Conservation (phyloP, 2,113 vertebrate genomes). For the Nerophis ophidion region DNA sequence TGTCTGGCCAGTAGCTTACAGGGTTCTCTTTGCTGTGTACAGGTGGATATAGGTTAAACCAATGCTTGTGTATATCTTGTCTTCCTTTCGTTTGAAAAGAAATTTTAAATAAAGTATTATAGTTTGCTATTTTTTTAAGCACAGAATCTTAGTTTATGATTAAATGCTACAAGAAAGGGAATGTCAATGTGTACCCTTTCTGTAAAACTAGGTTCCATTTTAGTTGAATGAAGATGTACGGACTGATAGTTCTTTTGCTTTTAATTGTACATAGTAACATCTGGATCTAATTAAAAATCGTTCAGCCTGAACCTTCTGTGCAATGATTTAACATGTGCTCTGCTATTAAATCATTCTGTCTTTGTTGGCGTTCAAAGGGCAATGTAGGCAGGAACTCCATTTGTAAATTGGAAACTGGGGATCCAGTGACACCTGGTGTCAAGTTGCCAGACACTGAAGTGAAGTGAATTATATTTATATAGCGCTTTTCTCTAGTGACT, state of each 20-base stretch:
- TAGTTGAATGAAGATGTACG: slow-evolving; percentile 66
- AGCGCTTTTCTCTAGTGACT: no score
- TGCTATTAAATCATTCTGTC: background rate
- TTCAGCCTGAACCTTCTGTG: slow-evolving; percentile 32
- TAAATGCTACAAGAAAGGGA: slow-evolving; percentile 62
- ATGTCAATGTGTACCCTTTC: slow-evolving; percentile 50
- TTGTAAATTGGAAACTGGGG: background rate
- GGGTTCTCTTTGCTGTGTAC: slow-evolving; percentile 73
- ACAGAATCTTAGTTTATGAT: slow-evolving; percentile 69
- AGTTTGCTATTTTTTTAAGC: slow-evolving; percentile 81
- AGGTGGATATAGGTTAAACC: slow-evolving; percentile 75
- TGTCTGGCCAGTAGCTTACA: slow-evolving; percentile 71
- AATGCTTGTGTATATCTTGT: slow-evolving; percentile 83
- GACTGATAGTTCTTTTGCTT: slow-evolving; percentile 58
- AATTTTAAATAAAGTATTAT: slow-evolving; percentile 88
- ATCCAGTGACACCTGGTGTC: slow-evolving; percentile 38
- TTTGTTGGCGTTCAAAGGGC: background rate
- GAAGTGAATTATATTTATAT: no score
- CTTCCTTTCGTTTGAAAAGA: slow-evolving; percentile 76
- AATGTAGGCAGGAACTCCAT: background rate
- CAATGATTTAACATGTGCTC: slow-evolving; percentile 3
- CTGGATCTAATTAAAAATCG: slow-evolving; percentile 72
- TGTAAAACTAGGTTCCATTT: slow-evolving; percentile 59
- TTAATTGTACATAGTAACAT: slow-evolving; percentile 68
- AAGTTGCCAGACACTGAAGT: background rate